These are phyloP conservation scores for Drosophila engyochracea DNA, from an alignment of 2,888 invertebrate genomes.

Conservation along the genomic window DNA sequence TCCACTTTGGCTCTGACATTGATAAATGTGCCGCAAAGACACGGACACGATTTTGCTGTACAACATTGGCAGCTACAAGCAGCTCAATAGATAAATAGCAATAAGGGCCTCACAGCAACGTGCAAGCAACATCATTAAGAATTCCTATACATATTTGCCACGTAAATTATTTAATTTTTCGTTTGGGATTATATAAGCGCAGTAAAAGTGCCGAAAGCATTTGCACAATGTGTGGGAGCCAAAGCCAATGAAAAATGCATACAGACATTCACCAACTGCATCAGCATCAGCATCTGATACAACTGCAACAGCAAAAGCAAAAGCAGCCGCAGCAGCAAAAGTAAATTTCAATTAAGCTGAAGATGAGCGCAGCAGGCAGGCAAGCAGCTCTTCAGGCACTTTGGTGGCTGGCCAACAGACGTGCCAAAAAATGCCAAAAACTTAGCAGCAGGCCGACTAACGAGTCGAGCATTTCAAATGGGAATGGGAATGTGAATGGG, in stretches of 20 bases:
- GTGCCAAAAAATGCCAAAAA: constrained; percentile 64
- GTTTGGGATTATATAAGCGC: constrained; percentile 68
- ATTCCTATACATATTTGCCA: constrained; percentile 44
- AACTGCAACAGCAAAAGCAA: constrained; percentile 24
- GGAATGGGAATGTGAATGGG: constrained; percentile 31
- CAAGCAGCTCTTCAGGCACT: constrained; percentile 58
- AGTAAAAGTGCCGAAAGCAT: constrained; percentile 79
- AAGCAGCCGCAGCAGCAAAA: constrained; percentile 41
- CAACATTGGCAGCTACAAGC: constrained; percentile 49
- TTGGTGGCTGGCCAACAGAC: constrained; percentile 56
- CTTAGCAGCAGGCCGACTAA: constrained; percentile 57
- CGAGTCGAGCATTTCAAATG: constrained; percentile 57
- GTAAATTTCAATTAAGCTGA: constrained; percentile 80
- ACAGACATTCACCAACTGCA: constrained; percentile 67
- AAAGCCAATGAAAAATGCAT: constrained; percentile 73
- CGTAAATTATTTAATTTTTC: constrained; percentile 77
- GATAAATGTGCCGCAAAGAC: constrained; percentile 67
- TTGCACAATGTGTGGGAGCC: constrained; percentile 82
- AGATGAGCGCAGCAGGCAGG: constrained; percentile 65
- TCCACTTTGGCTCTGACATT: constrained; percentile 71
- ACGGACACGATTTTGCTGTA: constrained; percentile 70
- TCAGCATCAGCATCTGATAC: constrained; percentile 21
- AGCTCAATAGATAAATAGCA: constrained; percentile 31
- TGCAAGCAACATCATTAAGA: constrained; percentile 52
- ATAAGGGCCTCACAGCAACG: constrained; percentile 17